These are phyloP conservation scores for Ostrea denselamellosa DNA, from an alignment of 1,140 invertebrate species.

Conservation along the genomic window DNA sequence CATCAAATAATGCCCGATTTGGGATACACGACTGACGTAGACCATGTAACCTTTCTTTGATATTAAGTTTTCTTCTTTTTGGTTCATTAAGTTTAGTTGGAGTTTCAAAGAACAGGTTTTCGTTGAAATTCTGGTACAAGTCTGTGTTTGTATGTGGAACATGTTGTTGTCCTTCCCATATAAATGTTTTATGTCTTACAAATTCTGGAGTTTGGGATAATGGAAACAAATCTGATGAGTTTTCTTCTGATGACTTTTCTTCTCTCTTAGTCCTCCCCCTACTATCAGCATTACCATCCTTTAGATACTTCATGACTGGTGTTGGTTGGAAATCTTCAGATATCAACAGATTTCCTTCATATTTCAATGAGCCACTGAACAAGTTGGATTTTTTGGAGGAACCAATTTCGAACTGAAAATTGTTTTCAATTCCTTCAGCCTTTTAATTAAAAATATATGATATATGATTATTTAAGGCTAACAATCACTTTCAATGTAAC, in stretches of 20 bases:
- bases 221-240: neutral
- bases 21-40: neutral
- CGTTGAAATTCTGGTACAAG: neutral
- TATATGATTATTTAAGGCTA: too few species aligned
- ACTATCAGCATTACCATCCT: neutral
- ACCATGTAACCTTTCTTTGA: neutral
- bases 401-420: neutral
- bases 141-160: neutral
- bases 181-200: neutral
- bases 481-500: too few species aligned
- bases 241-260: neutral
- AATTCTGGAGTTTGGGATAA: neutral
- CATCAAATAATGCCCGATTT: neutral
- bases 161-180: neutral
- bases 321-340: constrained; percentile 52
- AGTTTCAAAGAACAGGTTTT: constrained; percentile 20
- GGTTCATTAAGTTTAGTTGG: neutral
- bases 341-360: constrained; percentile 34
- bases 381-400: neutral
- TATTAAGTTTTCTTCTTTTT: neutral
- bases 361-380: neutral
- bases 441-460: too few species aligned
- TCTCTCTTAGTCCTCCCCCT: neutral
- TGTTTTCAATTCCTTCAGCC: neutral
- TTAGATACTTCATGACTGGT: constrained; percentile 44